Conservation (phyloP, 1,140 invertebrate genomes). For the Monochamus saltuarius region DNA sequence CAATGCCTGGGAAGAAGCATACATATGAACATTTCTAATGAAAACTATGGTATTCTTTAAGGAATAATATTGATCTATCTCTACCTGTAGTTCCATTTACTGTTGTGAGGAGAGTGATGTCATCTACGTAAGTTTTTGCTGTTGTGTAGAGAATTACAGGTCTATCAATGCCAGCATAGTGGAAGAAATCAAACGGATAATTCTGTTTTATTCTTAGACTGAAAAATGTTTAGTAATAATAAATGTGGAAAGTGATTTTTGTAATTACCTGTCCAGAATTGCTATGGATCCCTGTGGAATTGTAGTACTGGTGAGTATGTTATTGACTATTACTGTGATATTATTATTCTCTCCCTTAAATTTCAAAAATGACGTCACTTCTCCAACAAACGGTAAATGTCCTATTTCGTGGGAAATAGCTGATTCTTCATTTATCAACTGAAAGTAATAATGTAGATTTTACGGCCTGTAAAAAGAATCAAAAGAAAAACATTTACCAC, state of each 20-base stretch:
- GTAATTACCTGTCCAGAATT: slow-evolving; percentile 56
- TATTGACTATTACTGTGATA: slow-evolving; percentile 92
- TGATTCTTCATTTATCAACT: slow-evolving; percentile 86
- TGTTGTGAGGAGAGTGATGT: slow-evolving; percentile 76
- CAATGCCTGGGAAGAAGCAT: slow-evolving; percentile 13
- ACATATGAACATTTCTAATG: neutral
- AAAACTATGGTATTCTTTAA: neutral
- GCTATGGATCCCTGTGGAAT: slow-evolving; percentile 78
- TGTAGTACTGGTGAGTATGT: slow-evolving; percentile 78
- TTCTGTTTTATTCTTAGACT: slow-evolving; percentile 68
- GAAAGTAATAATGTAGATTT: slow-evolving; percentile 18
- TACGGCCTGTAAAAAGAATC: neutral
- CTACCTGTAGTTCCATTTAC: slow-evolving; percentile 55
- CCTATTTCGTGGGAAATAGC: slow-evolving; percentile 86
- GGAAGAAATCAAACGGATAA: slow-evolving; percentile 95
- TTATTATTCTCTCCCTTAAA: slow-evolving; percentile 68
- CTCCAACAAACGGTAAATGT: slow-evolving; percentile 90
- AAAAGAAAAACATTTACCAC: slow-evolving; percentile 67
- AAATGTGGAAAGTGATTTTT: neutral
- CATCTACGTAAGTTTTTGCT: slow-evolving; percentile 77
- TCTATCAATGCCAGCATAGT: slow-evolving; percentile 95
- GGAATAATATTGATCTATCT: neutral
- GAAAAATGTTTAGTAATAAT: slow-evolving; percentile 49
- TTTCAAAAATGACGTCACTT: slow-evolving; percentile 70
- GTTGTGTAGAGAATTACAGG: slow-evolving; percentile 86